These are phyloP conservation scores for Ibidorhyncha struthersii DNA, from an alignment of 2,113 vertebrate genomes.

Conservation along the genomic window DNA sequence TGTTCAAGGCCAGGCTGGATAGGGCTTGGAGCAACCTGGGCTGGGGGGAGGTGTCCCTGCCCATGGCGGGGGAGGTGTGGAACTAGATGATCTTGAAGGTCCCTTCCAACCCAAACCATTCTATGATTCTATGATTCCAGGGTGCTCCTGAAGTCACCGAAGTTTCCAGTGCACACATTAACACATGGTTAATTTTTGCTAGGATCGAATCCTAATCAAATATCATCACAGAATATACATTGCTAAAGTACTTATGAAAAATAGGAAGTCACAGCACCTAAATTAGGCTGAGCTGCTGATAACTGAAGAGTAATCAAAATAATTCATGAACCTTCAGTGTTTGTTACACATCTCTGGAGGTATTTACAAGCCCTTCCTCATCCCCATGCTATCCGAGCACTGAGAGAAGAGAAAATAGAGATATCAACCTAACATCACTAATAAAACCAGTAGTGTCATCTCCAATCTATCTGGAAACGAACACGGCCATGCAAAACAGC, in stretches of 20 bases:
- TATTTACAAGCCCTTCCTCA: not conserved
- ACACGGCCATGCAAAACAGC: not conserved
- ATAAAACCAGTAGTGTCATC: not conserved
- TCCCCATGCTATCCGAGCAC: not conserved
- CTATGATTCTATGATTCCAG: not conserved
- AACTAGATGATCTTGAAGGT: accelerated
- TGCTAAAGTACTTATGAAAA: not conserved
- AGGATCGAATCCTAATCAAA: not conserved
- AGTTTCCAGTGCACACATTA: not conserved
- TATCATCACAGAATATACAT: not conserved
- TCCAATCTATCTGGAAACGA: not conserved
- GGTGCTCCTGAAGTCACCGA: not conserved
- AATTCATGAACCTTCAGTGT: not conserved
- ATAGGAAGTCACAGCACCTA: not conserved
- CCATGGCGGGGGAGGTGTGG: not conserved
- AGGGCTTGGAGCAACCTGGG: not conserved
- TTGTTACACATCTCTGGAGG: not conserved
- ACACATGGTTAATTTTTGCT: not conserved
- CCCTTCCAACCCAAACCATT: not conserved
- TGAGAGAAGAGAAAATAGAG: not conserved
- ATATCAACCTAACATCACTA: not conserved
- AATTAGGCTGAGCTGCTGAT: not conserved
- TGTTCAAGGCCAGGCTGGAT: accelerated
- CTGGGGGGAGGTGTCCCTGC: accelerated
- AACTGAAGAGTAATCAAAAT: not conserved